phyloP scores from a whole-genome alignment of 1,140 invertebrate genomes.

The Anadara kagoshimensis region DNA sequence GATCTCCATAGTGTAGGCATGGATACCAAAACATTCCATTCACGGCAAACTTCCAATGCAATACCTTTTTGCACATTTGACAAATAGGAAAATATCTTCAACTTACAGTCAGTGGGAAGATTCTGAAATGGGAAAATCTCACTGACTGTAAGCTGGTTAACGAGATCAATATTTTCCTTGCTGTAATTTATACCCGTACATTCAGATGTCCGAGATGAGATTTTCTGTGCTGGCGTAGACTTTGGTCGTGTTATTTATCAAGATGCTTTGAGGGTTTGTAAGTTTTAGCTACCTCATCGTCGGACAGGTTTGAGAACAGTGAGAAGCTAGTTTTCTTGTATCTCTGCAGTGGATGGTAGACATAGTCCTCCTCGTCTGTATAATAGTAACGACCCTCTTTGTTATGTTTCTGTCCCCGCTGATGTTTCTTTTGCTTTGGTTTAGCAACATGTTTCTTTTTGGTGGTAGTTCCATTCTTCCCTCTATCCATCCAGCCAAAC shows the following conservation, averaged over 20 bases:
- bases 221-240: constrained; percentile 9
- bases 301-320: constrained; percentile 39
- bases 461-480: too few species aligned
- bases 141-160: constrained; percentile 4
- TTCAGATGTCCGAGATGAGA: constrained; percentile 11
- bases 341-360: constrained; percentile 20
- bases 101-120: constrained; percentile 64
- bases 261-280: neutral
- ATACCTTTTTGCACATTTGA: constrained; percentile 59
- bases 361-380: constrained; percentile 26
- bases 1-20: constrained; percentile 61
- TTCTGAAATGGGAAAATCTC: constrained; percentile 60
- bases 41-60: constrained; percentile 53
- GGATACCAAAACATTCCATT: constrained; percentile 59
- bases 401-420: neutral
- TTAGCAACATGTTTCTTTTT: too few species aligned
- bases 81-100: constrained; percentile 67
- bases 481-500: too few species aligned
- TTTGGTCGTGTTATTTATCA: constrained; percentile 2
- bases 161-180: constrained; percentile 10
- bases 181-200: neutral
- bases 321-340: constrained; percentile 47
- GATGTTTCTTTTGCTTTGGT: neutral
- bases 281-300: constrained; percentile 27
- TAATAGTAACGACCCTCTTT: constrained; percentile 1